These are phyloP conservation scores for Leptosomus discolor DNA, from an alignment of 2,113 vertebrate genomes.

Conservation along the genomic window DNA sequence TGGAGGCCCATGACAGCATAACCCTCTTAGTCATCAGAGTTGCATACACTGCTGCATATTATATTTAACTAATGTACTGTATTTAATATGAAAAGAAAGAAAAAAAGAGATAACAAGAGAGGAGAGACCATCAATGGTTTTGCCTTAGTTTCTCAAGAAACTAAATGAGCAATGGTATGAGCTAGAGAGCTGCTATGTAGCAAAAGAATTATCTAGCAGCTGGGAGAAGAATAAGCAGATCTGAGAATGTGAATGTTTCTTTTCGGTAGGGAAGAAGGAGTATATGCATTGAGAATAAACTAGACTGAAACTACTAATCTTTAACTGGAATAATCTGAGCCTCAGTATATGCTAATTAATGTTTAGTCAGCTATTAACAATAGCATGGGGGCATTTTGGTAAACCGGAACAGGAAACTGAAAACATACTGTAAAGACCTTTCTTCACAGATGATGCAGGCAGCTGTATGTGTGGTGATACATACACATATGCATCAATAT, in stretches of 20 bases:
- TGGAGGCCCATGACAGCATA: not conserved
- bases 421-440: not conserved
- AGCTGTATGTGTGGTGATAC: not conserved
- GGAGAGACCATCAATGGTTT: not conserved
- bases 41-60: not conserved
- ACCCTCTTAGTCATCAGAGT: too few species aligned
- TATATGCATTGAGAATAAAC: not conserved
- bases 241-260: not conserved
- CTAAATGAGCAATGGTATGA: not conserved
- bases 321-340: not conserved
- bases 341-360: not conserved
- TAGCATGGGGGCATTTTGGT: not conserved
- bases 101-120: not conserved
- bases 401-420: not conserved
- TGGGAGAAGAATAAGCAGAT: not conserved
- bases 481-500: not conserved
- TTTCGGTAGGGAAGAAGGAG: not conserved
- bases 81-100: not conserved
- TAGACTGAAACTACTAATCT: not conserved
- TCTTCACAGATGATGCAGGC: not conserved
- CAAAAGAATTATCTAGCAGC: not conserved
- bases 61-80: not conserved
- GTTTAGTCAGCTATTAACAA: not conserved
- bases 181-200: not conserved
- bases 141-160: not conserved